Evolutionary conservation across 2,797 vertebrate species (phyloP).

Genomic region (Champsocephalus esox): DNA sequence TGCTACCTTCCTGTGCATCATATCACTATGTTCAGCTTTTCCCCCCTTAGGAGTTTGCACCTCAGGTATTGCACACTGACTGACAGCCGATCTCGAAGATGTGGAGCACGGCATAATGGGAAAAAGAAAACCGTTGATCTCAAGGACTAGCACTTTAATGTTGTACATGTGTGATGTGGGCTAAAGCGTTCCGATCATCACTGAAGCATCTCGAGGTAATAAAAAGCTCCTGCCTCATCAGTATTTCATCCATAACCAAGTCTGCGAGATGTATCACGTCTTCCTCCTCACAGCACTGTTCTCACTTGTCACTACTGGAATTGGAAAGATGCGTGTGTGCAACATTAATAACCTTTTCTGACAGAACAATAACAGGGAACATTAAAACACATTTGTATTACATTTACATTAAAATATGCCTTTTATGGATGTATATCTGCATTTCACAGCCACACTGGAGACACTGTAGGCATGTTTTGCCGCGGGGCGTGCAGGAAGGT

Average conservation of each 20-base stretch:
- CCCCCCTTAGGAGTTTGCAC: background rate
- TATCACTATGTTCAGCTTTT: conserved; percentile 3
- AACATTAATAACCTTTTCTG: conserved; percentile 24
- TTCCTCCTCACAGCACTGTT: background rate
- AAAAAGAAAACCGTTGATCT: background rate
- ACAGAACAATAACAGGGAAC: background rate
- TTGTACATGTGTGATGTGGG: background rate
- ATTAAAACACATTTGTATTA: background rate
- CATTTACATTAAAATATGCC: background rate
- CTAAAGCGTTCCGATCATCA: conserved; percentile 10
- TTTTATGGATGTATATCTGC: conserved; percentile 14
- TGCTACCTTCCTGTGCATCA: background rate
- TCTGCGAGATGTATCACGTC: conserved; percentile 12
- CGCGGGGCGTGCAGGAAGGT: conserved; percentile 36
- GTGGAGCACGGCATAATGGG: background rate
- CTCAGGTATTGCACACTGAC: conserved; percentile 1
- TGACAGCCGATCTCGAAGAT: conserved; percentile 1
- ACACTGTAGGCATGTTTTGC: conserved; percentile 23
- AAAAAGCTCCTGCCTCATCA: conserved; percentile 28
- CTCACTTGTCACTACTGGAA: conserved; percentile 1
- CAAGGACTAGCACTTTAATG: conserved; percentile 13
- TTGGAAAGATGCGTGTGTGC: conserved; percentile 5
- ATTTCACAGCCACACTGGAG: background rate
- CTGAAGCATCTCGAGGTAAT: conserved; percentile 22
- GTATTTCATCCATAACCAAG: conserved; percentile 24